Base-by-base conservation (phyloP, 2,888 invertebrate species). In the Drepanosiphum platanoidis region DNA sequence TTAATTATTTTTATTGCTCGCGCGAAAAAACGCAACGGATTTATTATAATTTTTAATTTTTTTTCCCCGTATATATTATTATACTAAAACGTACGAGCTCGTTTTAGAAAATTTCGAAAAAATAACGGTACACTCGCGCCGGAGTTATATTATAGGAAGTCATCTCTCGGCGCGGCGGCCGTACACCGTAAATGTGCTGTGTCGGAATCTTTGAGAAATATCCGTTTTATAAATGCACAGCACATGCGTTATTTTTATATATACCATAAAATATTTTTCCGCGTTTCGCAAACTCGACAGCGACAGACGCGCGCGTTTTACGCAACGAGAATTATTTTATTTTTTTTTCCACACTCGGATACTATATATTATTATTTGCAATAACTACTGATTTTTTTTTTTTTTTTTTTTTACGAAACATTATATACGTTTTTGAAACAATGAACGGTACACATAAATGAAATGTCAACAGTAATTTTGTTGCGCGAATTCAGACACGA, bases 351-450 rank as follows among this genome's bases (percentile, higher is more conserved):
- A 32, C 78, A 78, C 78, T 64, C 42, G 77, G 61, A 64, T 61
- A 64, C 27, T n/a, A n/a, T n/a, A n/a, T n/a, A n/a, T 77, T 64
- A 22, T 61, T 77, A n/a, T 64, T 52, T 32, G 64, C 77, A 61
- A 77, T 18, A 9, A 30, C 11, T 27, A n/a, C n/a, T n/a, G n/a
- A n/a, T n/a, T n/a, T n/a, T n/a, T n/a, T n/a, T n/a, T n/a, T n/a
- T n/a, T 13, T 4, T 8, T 27, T 77, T 61, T 77, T 36, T 8
- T 77, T 58, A 9, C n/a, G 8, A 42, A 71, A 71, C 7, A 30
- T 32, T 5, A 1, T 0, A 61, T 22, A 18, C 1, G 7, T 75
- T 74, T 36, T 58, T 27, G 3, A 34, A 30, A 32, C 22, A 32
- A 46, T 30, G 5, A 22, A n/a, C n/a, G n/a, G n/a, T n/a, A n/a